Conservation (phyloP, 2,113 vertebrate species). For the Hemibagrus wyckioides region DNA sequence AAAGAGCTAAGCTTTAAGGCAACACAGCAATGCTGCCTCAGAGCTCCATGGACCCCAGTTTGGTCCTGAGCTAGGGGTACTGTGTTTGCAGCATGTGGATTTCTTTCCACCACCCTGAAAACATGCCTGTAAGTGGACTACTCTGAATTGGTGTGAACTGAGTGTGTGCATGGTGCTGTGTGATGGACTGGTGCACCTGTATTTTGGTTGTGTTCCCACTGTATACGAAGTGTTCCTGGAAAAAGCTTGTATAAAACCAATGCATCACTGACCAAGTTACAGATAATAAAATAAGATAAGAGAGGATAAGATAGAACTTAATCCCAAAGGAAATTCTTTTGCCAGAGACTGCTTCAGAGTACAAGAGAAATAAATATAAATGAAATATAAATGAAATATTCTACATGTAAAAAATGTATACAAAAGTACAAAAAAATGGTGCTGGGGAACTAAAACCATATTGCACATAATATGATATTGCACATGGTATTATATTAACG, state of each 20-base stretch:
- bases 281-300: too few species aligned
- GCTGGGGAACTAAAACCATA: too few species aligned
- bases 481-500: too few species aligned
- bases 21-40: not conserved
- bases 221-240: not conserved
- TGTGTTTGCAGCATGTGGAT: not conserved
- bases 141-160: not conserved
- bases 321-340: too few species aligned
- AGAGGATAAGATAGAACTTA: too few species aligned
- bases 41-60: not conserved
- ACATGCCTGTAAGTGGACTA: not conserved
- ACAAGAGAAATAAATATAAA: too few species aligned
- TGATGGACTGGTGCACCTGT: not conserved
- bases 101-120: not conserved
- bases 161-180: not conserved
- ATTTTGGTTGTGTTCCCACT: not conserved
- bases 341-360: too few species aligned
- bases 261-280: not conserved
- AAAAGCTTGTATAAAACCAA: not conserved
- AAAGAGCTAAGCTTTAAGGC: not conserved
- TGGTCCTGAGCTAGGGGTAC: not conserved
- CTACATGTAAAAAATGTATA: too few species aligned
- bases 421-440: too few species aligned
- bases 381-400: too few species aligned
- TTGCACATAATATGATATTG: too few species aligned